These are phyloP conservation scores for Aphelenchoides avenae DNA, from an alignment of 1,140 invertebrate species.

Conservation along the genomic window DNA sequence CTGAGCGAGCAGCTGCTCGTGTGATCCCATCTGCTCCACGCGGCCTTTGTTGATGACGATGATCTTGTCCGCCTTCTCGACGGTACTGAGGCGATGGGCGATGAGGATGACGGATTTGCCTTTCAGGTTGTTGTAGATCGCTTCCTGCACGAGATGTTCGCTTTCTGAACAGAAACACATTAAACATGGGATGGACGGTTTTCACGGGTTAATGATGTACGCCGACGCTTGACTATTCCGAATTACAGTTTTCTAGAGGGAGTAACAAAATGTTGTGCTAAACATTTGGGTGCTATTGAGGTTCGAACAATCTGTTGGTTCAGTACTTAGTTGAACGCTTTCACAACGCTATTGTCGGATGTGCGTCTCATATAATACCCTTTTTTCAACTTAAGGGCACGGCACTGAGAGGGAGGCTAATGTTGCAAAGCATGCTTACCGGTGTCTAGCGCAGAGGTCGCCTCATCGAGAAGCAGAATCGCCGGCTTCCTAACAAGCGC, in stretches of 20 bases:
- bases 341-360: background rate
- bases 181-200: constrained; percentile 20
- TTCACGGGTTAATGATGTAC: constrained; percentile 54
- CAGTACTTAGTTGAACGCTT: background rate
- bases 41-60: constrained; percentile 59
- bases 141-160: constrained; percentile 51
- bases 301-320: constrained; percentile 8
- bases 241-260: constrained; percentile 15
- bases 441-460: constrained; percentile 46
- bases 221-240: too few species aligned
- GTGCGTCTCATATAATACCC: background rate
- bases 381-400: background rate
- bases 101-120: constrained; percentile 64
- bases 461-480: constrained; percentile 53
- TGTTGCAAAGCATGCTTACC: background rate
- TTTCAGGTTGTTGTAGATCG: constrained; percentile 59
- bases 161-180: constrained; percentile 28
- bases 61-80: constrained; percentile 61
- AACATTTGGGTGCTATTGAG: constrained; percentile 4
- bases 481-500: constrained; percentile 55
- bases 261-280: constrained; percentile 2
- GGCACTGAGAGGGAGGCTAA: background rate
- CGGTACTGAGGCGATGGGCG: constrained; percentile 64
- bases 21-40: constrained; percentile 25
- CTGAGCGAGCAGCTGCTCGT: constrained; percentile 17